Percentiles rank a stretch among this genome's conserved stretches.
These are phyloP conservation scores for Emmelina monodactyla DNA, from an alignment of 2,888 invertebrate species.

Conservation along the genomic window DNA sequence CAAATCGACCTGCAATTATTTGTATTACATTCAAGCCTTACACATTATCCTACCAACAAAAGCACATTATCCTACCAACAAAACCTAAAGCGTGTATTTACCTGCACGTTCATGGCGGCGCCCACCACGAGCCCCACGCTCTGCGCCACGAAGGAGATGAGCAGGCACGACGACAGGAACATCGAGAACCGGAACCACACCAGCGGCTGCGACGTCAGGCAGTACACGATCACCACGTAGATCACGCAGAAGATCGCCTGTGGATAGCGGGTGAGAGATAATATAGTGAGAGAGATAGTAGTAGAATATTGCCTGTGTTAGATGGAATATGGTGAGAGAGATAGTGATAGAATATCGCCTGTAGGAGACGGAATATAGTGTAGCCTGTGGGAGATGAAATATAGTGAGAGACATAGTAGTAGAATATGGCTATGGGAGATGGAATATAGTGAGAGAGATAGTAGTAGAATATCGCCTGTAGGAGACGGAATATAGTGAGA, in stretches of 20 bases:
- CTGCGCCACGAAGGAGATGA: slow-evolving; percentile 95
- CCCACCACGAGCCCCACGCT: slow-evolving; percentile 95
- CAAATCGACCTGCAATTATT: no score
- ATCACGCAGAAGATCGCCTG: slow-evolving; percentile 93
- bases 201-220: slow-evolving; percentile 92
- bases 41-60: no score
- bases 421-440: background rate
- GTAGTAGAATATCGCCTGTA: no score
- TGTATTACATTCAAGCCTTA: no score
- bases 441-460: background rate
- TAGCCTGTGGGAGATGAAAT: background rate
- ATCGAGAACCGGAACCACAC: slow-evolving; percentile 84
- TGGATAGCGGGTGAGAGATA: no score
- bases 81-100: no score
- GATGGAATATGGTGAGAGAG: background rate
- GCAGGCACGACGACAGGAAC: slow-evolving; percentile 86
- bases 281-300: no score
- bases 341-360: background rate
- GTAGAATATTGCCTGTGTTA: no score
- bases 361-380: background rate
- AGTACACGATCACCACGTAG: slow-evolving; percentile 91
- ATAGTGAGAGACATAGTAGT: background rate
- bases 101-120: slow-evolving; percentile 92
- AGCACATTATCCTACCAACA: no score
- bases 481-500: background rate